These are phyloP conservation scores for Phataginus tetradactyla DNA, from an alignment of 2,797 vertebrate genomes.

Conservation along the genomic window DNA sequence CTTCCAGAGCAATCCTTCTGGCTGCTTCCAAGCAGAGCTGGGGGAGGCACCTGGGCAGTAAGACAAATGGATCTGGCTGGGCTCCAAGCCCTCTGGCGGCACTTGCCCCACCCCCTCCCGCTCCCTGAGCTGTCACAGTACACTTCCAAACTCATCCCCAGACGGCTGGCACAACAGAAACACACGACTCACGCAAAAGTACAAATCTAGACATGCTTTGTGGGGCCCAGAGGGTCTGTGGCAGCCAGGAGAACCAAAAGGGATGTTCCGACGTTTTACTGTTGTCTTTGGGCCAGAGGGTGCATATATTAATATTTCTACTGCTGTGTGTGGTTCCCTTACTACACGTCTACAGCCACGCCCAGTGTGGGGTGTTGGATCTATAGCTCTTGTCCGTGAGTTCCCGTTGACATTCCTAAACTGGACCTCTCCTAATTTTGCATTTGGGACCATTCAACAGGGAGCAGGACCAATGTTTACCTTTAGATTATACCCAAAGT, in stretches of 20 bases:
- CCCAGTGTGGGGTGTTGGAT: neutral
- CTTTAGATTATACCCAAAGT: neutral
- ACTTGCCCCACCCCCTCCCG: neutral
- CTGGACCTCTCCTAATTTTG: neutral
- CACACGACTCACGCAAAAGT: neutral
- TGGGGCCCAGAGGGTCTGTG: neutral
- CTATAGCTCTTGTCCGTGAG: neutral
- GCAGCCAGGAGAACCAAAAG: neutral
- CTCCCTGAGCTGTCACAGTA: slow-evolving; percentile 31
- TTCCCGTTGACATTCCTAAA: neutral
- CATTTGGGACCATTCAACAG: neutral
- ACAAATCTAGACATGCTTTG: neutral
- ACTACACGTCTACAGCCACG: accelerated
- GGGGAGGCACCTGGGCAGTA: neutral
- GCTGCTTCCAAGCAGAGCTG: neutral
- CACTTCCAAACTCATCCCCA: slow-evolving; percentile 4
- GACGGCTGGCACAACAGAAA: neutral
- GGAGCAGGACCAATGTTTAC: neutral
- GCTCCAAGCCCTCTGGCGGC: neutral
- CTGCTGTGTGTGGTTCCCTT: neutral
- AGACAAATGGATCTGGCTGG: neutral
- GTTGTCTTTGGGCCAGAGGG: neutral
- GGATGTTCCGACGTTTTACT: neutral
- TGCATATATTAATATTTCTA: neutral
- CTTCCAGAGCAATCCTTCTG: neutral